Evolutionary conservation across 2,797 vertebrate species (phyloP).

Genomic region (Sebastolobus altivelis): DNA sequence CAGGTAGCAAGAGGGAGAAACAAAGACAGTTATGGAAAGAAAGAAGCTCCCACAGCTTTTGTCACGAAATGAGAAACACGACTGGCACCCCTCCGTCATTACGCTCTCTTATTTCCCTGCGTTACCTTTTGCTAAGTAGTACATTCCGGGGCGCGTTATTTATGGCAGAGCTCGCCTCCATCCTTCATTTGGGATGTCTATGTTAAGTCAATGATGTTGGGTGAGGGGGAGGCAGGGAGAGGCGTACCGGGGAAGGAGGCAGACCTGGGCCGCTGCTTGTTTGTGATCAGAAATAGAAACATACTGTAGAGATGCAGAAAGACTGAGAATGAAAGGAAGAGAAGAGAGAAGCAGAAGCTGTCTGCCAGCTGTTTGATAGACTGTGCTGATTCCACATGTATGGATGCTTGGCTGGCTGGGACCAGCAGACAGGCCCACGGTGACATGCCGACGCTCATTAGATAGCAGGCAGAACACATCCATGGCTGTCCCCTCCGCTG

Average conservation of each 20-base stretch:
- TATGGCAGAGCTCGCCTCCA: slow-evolving; percentile 65
- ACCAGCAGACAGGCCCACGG: slow-evolving; percentile 73
- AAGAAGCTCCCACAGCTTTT: slow-evolving; percentile 49
- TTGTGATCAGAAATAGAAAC: slow-evolving; percentile 70
- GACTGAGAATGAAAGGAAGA: neutral
- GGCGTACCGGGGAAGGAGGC: slow-evolving; percentile 17
- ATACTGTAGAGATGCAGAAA: slow-evolving; percentile 41
- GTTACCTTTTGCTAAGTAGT: slow-evolving; percentile 65
- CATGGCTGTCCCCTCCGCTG: slow-evolving; percentile 67
- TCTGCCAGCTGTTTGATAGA: slow-evolving; percentile 75
- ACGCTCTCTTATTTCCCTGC: slow-evolving; percentile 39
- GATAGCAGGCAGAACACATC: slow-evolving; percentile 79
- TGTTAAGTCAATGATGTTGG: slow-evolving; percentile 66
- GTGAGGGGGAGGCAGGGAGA: slow-evolving; percentile 31
- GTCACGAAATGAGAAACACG: slow-evolving; percentile 33
- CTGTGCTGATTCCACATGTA: slow-evolving; percentile 72
- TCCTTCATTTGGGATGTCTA: slow-evolving; percentile 76
- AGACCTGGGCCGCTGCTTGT: slow-evolving; percentile 61
- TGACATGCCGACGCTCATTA: slow-evolving; percentile 81
- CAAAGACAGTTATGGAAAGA: slow-evolving; percentile 45
- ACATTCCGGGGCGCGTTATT: slow-evolving; percentile 66
- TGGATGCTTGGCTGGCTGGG: slow-evolving; percentile 64
- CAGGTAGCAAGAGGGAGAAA: slow-evolving; percentile 53
- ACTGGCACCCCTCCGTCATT: slow-evolving; percentile 51
- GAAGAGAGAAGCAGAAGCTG: slow-evolving; percentile 37